These are phyloP conservation scores for Dicentrarchus labrax DNA, from an alignment of 2,113 vertebrate species.

Conservation along the genomic window DNA sequence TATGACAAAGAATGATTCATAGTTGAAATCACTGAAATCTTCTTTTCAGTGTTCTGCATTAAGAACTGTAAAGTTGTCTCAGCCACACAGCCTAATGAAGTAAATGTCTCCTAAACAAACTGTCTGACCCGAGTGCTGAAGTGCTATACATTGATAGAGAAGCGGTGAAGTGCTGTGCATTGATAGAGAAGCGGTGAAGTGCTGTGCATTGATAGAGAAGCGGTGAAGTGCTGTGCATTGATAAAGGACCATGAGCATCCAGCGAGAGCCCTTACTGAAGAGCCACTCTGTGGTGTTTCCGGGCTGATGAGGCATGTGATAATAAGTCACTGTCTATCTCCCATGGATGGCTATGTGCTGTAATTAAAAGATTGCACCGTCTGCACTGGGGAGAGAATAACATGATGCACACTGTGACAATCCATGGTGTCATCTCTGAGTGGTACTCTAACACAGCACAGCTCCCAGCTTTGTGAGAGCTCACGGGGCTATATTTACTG, in stretches of 20 bases:
- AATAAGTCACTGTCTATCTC: constrained; percentile 52
- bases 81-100: constrained; percentile 16
- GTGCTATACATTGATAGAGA: constrained; percentile 20
- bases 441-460: constrained; percentile 32
- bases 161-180: constrained; percentile 7
- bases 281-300: constrained; percentile 44
- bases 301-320: constrained; percentile 22
- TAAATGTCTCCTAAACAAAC: constrained; percentile 9
- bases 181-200: constrained; percentile 27
- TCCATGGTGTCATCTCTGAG: constrained; percentile 55
- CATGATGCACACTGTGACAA: constrained; percentile 37
- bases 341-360: constrained; percentile 19
- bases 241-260: constrained; percentile 34
- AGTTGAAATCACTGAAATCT: neutral
- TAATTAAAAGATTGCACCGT: constrained; percentile 63
- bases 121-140: constrained; percentile 18
- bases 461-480: constrained; percentile 25
- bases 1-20: neutral
- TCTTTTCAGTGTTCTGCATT: neutral
- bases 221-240: constrained; percentile 12
- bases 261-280: constrained; percentile 52
- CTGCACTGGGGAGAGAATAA: constrained; percentile 51
- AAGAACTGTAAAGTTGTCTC: neutral
- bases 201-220: constrained; percentile 16
- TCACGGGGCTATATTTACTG: constrained; percentile 27